phyloP scores from a whole-genome alignment of 2,797 vertebrate genomes.

The Aselliscus stoliczkanus region DNA sequence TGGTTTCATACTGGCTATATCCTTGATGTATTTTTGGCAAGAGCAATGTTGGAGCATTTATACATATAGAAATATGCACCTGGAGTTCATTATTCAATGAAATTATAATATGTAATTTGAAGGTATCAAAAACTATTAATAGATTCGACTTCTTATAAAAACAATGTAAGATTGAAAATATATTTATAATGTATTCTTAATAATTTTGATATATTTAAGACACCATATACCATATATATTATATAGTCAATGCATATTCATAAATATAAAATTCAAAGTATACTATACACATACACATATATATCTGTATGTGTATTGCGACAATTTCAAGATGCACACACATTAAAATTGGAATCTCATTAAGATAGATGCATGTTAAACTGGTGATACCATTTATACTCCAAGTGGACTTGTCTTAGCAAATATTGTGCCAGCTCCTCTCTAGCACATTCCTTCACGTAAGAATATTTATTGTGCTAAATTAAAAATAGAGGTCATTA shows the following conservation, averaged over 20 bases:
- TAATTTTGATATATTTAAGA: neutral
- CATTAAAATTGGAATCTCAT: neutral
- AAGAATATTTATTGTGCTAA: neutral
- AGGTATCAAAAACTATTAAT: neutral
- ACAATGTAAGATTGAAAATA: neutral
- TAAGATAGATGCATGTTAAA: neutral
- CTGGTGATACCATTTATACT: neutral
- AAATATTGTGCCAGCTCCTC: neutral
- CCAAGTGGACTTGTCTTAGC: neutral
- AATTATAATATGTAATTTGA: neutral
- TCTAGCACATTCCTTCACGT: neutral
- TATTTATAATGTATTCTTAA: neutral
- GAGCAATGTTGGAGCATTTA: neutral
- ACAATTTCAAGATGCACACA: neutral
- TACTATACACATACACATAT: neutral
- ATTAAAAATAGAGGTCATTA: neutral
- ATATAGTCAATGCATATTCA: neutral
- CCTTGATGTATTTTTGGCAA: neutral
- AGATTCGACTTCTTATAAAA: neutral
- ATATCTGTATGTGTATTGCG: neutral
- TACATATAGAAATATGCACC: neutral
- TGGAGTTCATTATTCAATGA: neutral
- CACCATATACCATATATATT: neutral
- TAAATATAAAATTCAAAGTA: neutral
- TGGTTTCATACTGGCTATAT: neutral